Conservation (phyloP, 2,113 vertebrate genomes). For the Monopterus albus region DNA sequence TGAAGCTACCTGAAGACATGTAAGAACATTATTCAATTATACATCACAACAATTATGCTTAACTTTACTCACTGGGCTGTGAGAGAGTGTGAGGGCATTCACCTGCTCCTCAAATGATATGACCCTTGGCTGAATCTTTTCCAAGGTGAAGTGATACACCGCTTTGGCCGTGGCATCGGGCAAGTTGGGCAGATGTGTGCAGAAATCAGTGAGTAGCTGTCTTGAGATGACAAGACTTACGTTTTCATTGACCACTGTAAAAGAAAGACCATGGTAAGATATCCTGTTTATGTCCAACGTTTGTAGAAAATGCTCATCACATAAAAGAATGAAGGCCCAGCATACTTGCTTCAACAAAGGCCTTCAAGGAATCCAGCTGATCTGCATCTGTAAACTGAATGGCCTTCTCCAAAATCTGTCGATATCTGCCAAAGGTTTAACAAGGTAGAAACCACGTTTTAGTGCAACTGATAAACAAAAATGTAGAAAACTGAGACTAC, state of each 20-base stretch:
- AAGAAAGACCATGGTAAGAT: not conserved
- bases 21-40: not conserved
- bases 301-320: too few relatives aligned
- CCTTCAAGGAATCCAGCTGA: constrained; percentile 96
- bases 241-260: constrained; percentile 97
- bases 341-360: constrained; percentile 99
- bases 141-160: constrained; percentile 96
- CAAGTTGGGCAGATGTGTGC: constrained; percentile 92
- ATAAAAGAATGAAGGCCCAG: constrained; percentile 14
- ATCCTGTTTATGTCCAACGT: not conserved
- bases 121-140: constrained; percentile 97
- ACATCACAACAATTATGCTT: not conserved
- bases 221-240: constrained; percentile 98
- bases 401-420: constrained; percentile 96
- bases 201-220: constrained; percentile 97
- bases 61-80: not conserved
- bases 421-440: constrained; percentile 83
- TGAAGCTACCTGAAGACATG: constrained; percentile 88
- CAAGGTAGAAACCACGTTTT: not conserved
- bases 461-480: too few relatives aligned
- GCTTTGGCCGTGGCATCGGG: constrained; percentile 95
- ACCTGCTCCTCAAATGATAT: constrained; percentile 99
- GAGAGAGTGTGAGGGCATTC: constrained; percentile 29
- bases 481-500: too few relatives aligned
- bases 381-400: constrained; percentile 91